A percentile compares a stretch with the other conserved stretches of the same genome.
Conservation (phyloP, 2,797 vertebrate species). For the Acanthiza pusilla region DNA sequence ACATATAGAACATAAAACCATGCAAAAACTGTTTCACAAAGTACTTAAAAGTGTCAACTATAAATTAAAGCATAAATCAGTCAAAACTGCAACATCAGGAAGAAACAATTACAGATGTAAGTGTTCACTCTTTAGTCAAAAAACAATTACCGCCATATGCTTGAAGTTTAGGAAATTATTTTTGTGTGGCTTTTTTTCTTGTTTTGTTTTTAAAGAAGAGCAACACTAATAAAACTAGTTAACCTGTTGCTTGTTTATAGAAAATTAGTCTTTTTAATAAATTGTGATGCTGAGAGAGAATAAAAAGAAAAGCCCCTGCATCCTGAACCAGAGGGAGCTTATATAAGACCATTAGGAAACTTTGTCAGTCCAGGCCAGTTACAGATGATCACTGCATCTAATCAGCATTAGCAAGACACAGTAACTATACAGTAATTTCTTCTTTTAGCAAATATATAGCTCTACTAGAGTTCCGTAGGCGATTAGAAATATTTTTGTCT, state of each 20-base stretch:
- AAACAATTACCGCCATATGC: constrained; percentile 28
- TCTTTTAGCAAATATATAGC: background rate
- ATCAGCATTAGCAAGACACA: background rate
- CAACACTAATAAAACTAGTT: background rate
- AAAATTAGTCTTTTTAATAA: background rate
- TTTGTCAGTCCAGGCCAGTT: background rate
- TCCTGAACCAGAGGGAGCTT: background rate
- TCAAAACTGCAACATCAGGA: constrained; percentile 34
- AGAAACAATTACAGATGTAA: constrained; percentile 37
- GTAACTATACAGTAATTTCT: background rate
- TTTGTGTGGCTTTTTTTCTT: background rate
- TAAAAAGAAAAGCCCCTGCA: background rate
- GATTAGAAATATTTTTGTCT: background rate
- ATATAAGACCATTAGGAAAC: background rate
- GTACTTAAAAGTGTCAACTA: constrained; percentile 22
- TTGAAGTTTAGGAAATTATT: background rate
- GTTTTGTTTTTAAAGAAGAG: background rate
- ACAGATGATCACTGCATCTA: background rate
- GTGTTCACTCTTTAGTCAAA: constrained; percentile 15
- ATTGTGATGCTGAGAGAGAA: background rate
- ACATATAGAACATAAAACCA: constrained; percentile 2
- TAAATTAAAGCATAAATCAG: constrained; percentile 47
- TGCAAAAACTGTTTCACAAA: constrained; percentile 4
- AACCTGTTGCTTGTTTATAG: background rate
- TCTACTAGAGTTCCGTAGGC: background rate